Evolutionary conservation across 2,113 vertebrate genomes (phyloP).

Genomic region (Chitala chitala): DNA sequence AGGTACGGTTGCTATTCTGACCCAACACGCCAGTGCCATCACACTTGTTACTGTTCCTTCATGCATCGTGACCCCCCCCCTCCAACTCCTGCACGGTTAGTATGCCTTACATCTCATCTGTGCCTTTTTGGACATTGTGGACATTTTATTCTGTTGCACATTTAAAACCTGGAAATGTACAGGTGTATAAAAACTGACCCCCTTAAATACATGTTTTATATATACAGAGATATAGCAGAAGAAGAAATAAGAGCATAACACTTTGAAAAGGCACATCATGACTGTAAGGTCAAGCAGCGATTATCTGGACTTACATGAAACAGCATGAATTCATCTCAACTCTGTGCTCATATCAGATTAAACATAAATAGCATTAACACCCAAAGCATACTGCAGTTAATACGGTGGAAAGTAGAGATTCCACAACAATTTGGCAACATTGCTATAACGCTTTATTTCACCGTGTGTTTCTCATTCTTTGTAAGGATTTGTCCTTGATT

Average conservation of each 20-base stretch:
- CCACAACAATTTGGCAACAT: conserved; percentile 13
- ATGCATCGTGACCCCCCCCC: no score
- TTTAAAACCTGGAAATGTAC: background rate
- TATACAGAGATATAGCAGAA: background rate
- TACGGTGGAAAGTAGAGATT: conserved; percentile 14
- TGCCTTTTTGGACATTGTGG: background rate
- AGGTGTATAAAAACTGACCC: background rate
- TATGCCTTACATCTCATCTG: background rate
- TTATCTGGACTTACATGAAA: background rate
- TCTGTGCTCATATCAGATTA: background rate
- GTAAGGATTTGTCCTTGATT: conserved; percentile 19
- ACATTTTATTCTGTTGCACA: background rate
- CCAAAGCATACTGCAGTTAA: conserved; percentile 16
- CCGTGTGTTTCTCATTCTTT: conserved; percentile 14
- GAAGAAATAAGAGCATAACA: background rate
- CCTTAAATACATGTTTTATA: background rate
- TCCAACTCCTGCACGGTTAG: no score
- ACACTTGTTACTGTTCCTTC: no score
- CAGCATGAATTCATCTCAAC: conserved; percentile 4
- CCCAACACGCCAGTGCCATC: no score
- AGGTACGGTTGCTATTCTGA: no score
- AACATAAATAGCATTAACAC: conserved; percentile 18
- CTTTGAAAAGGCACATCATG: background rate
- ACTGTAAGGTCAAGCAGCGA: conserved; percentile 12
- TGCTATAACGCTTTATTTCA: conserved; percentile 4